Evolutionary conservation across 2,113 vertebrate species (phyloP).

Genomic region (Salvator merianae): DNA sequence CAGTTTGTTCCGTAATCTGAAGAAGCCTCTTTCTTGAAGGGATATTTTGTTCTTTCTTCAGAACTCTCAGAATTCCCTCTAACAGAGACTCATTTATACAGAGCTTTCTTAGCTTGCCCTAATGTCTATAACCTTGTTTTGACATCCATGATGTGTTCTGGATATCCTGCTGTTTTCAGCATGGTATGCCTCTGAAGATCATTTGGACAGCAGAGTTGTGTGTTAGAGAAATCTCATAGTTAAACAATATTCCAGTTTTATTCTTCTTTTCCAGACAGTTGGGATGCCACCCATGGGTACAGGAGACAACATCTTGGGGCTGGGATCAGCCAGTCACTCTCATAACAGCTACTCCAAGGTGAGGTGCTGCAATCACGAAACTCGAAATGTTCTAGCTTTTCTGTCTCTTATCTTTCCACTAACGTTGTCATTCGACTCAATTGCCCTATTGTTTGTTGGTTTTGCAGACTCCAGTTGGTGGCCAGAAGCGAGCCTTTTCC

Average conservation of each 20-base stretch:
- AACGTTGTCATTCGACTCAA: background rate
- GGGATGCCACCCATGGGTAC: conserved; percentile 82
- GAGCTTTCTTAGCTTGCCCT: too few relatives aligned
- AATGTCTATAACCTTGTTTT: too few relatives aligned
- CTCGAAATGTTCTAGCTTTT: background rate
- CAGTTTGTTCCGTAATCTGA: too few relatives aligned
- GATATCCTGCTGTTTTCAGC: too few relatives aligned
- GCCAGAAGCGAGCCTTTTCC: conserved; percentile 90
- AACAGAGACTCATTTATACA: too few relatives aligned
- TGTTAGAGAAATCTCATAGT: background rate
- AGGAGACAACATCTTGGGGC: conserved; percentile 65
- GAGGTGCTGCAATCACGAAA: conserved; percentile 18
- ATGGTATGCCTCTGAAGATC: too few relatives aligned
- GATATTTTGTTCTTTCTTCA: too few relatives aligned
- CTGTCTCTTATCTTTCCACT: background rate
- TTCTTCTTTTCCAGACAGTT: conserved; percentile 73
- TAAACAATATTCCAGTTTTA: background rate
- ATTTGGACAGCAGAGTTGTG: too few relatives aligned
- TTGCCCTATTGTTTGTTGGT: background rate
- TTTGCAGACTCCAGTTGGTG: conserved; percentile 84
- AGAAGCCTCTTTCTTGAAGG: too few relatives aligned
- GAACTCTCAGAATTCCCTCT: too few relatives aligned
- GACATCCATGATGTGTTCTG: background rate
- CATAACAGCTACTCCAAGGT: conserved; percentile 81
- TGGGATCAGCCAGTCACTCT: conserved; percentile 70